Conservation (phyloP, 2,797 vertebrate species). For the Phyllotis vaccarum region DNA sequence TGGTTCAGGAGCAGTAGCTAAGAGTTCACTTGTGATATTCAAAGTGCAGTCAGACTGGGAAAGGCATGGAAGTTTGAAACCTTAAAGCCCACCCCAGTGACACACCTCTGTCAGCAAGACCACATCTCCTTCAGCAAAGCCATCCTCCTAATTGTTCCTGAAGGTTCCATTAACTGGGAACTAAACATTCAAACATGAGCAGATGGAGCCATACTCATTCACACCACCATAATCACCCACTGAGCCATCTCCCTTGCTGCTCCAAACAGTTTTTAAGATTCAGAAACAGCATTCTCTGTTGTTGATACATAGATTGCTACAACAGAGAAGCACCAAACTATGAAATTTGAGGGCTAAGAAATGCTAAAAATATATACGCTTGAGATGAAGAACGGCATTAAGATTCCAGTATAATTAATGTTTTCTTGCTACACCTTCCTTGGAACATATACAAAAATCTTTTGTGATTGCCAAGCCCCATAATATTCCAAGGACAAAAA, state of each 20-base stretch:
- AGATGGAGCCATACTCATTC: too few species aligned
- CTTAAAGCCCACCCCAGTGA: neutral
- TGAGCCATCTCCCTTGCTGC: neutral
- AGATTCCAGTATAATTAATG: neutral
- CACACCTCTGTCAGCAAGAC: neutral
- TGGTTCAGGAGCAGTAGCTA: neutral
- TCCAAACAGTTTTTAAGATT: neutral
- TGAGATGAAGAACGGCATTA: constrained; percentile 12
- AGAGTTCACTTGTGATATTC: neutral
- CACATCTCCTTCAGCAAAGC: neutral
- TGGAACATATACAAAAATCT: neutral
- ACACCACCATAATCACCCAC: neutral
- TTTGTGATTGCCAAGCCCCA: neutral
- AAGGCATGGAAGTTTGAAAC: neutral
- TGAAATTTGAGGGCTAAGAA: neutral
- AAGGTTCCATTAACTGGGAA: neutral
- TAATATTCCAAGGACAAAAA: constrained; percentile 22
- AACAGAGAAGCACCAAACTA: neutral
- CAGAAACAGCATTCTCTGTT: constrained; percentile 10
- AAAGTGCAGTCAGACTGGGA: too few species aligned
- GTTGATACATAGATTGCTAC: neutral
- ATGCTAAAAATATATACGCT: constrained; percentile 8
- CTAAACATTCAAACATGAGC: neutral
- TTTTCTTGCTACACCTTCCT: constrained; percentile 12
- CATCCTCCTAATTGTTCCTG: neutral